Evolutionary conservation across 2,888 invertebrate genomes (phyloP).

Genomic region (Lochmaea capreae): DNA sequence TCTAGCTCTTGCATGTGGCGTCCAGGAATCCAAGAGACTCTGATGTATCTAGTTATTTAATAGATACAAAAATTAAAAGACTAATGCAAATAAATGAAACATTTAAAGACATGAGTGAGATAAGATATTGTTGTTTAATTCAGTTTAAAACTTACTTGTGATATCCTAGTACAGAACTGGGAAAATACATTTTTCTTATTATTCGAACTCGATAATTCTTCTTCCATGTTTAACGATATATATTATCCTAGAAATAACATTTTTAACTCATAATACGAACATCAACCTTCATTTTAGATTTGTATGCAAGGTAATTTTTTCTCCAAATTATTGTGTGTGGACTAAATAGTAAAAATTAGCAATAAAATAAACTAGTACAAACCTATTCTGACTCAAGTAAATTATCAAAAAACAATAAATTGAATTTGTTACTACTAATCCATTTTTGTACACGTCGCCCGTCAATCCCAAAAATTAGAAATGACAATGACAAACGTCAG

Average conservation of each 20-base stretch:
- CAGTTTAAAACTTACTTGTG: conserved; percentile 69
- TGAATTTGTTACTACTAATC: conserved; percentile 39
- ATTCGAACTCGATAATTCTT: conserved; percentile 71
- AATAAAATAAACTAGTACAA: conserved; percentile 23
- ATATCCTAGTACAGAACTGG: conserved; percentile 75
- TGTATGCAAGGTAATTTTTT: neutral
- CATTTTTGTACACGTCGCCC: conserved; percentile 48
- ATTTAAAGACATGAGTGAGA: neutral
- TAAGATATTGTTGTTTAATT: neutral
- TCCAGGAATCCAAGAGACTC: conserved; percentile 87
- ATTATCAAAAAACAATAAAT: conserved; percentile 31
- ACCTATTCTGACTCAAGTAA: conserved; percentile 37
- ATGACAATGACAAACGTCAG: neutral
- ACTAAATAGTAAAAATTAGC: neutral
- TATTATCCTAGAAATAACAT: conserved; percentile 29
- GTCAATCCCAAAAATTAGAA: conserved; percentile 19
- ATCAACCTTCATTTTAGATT: conserved; percentile 27
- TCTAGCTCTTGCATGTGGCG: conserved; percentile 83
- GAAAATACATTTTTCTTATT: conserved; percentile 73
- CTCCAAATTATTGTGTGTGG: neutral
- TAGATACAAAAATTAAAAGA: conserved; percentile 36
- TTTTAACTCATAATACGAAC: conserved; percentile 13
- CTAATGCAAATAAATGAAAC: neutral
- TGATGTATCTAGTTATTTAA: conserved; percentile 75
- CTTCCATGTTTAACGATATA: conserved; percentile 71